Evolutionary conservation across 2,888 invertebrate species (phyloP), one percentile per base, ranked within the genome.

Genomic region (Xanthorhoe spadicearia): DNA sequence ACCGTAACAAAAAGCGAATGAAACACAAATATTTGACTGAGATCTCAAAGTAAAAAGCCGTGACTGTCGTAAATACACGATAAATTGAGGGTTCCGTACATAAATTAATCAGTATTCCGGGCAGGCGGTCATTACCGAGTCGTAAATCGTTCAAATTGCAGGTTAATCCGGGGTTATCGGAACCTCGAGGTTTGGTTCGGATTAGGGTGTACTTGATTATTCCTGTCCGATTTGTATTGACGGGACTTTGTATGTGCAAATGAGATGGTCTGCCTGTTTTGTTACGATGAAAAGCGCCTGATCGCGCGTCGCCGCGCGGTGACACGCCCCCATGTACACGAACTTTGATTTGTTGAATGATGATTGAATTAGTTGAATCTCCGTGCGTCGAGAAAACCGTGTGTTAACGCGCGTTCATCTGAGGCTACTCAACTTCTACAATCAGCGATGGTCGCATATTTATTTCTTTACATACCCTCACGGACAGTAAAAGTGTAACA

Each of bases 131-230:
- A 64, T 61, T 53, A 43, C 46, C 50, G 54, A 69, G 48, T 71
- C 66, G 69, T 72, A 72, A 71, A 68, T 73, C 66, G 66, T 50
- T 66, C 66, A 70, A 74, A 74, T 72, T 69, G 70, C 67, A 68
- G 70, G 68, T 71, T 74, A 68, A 74, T 72, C 72, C 67, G 58
- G 38, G 61, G 53, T 56, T 56, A 56, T 51, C 46, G 60, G 56
- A 60, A 49, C 15, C 23, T 64, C 43, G 23, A 55, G 59, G 54
- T 55, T 10, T 32, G 32, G 46, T 53, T 46, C 23, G 46, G 46
- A 53, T 48, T 23, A n/a, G 10, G 43, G 28, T 50, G 18, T 43
- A 43, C 48, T 48, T 48, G 48, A 48, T 48, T 48, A 15, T 48
- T 48, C 38, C 13, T 13, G 38, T 43, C 13, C 38, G 38, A 43